phyloP scores from a whole-genome alignment of 2,888 invertebrate genomes.

The Cantharis flavilabris region DNA sequence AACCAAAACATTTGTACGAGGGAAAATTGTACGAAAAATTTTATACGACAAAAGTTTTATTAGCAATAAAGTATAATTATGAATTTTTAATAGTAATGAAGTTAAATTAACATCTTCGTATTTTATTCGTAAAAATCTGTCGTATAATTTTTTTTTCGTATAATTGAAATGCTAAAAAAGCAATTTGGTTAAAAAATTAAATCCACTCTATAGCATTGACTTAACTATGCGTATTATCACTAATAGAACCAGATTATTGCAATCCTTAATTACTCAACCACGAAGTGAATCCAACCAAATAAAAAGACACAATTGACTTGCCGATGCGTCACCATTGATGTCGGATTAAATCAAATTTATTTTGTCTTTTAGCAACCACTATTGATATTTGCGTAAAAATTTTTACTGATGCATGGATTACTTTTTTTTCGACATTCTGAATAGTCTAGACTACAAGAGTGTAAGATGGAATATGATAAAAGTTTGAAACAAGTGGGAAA shows the following conservation, averaged over 20 bases:
- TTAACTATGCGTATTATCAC: neutral
- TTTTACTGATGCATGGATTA: neutral
- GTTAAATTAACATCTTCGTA: no score
- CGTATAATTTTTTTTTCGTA: no score
- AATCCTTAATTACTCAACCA: neutral
- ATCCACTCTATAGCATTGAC: neutral
- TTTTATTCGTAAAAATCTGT: no score
- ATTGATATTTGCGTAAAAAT: neutral
- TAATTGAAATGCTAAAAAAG: neutral
- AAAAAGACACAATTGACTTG: neutral
- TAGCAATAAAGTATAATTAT: no score
- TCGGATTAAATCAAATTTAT: neutral
- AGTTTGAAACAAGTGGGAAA: neutral
- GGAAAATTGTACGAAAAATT: no score
- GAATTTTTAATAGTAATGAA: no score
- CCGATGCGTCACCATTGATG: neutral
- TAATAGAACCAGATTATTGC: neutral
- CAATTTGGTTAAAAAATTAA: neutral
- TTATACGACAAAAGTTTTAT: no score
- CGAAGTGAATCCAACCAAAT: neutral
- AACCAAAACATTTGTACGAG: no score
- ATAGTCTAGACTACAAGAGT: neutral
- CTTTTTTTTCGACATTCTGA: neutral
- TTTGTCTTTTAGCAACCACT: neutral
- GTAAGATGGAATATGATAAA: neutral